Conservation (phyloP, 2,888 invertebrate genomes). For the Diarsia dahlii region DNA sequence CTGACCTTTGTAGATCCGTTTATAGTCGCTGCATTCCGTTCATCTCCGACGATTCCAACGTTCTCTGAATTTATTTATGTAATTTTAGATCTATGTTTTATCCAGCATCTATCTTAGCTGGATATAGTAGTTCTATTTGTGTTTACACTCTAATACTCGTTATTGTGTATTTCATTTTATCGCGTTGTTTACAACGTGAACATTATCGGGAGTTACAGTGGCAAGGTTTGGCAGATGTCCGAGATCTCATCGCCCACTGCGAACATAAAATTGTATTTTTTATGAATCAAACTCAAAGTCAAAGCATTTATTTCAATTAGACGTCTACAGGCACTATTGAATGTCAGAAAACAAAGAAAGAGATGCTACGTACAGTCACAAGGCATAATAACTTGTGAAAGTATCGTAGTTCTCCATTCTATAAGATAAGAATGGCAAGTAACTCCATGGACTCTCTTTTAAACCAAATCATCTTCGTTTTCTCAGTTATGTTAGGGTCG, state of each 20-base stretch:
- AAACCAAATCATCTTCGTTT: no score
- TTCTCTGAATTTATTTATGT: constrained; percentile 44
- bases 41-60: constrained; percentile 12
- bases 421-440: no score
- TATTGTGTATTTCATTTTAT: constrained; percentile 30
- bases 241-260: constrained; percentile 9
- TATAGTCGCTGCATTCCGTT: constrained; percentile 38
- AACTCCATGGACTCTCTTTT: no score
- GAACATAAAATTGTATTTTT: background rate
- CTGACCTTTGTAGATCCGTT: constrained; percentile 49
- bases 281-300: background rate
- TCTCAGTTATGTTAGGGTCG: background rate
- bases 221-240: constrained; percentile 25
- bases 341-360: no score
- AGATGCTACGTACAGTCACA: no score
- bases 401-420: no score
- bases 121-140: constrained; percentile 41
- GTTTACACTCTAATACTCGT: constrained; percentile 31
- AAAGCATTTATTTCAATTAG: no score
- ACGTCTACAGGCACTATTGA: no score
- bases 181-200: constrained; percentile 41
- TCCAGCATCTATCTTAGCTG: constrained; percentile 24
- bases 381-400: no score
- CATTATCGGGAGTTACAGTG: background rate
- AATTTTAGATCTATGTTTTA: constrained; percentile 51